Evolutionary conservation across 2,888 invertebrate species (phyloP).

Genomic region (Drosophila paucipuncta): DNA sequence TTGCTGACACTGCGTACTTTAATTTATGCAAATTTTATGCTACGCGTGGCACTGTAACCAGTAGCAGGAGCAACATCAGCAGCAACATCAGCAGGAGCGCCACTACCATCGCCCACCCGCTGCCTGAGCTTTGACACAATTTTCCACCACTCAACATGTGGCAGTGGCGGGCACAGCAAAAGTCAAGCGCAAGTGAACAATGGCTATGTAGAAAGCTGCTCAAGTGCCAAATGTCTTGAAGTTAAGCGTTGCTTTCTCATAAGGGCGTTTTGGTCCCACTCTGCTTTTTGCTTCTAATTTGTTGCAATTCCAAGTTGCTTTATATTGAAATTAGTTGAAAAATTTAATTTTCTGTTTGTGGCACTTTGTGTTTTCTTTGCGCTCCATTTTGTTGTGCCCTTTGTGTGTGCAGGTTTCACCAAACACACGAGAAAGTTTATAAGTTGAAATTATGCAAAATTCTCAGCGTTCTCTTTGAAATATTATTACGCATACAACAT

Average conservation of each 20-base stretch:
- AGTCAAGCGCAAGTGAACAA: constrained; percentile 64
- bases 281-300: constrained; percentile 51
- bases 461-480: constrained; percentile 53
- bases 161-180: constrained; percentile 47
- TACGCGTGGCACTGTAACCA: constrained; percentile 62
- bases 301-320: constrained; percentile 65
- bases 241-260: constrained; percentile 32
- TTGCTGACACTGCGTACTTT: constrained; percentile 56
- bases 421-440: constrained; percentile 54
- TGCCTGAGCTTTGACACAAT: constrained; percentile 71
- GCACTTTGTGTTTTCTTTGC: constrained; percentile 31
- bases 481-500: constrained; percentile 74
- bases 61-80: constrained; percentile 7
- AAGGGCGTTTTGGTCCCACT: not conserved
- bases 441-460: constrained; percentile 79
- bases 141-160: constrained; percentile 77
- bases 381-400: constrained; percentile 36
- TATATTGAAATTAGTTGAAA: constrained; percentile 71
- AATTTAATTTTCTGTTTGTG: constrained; percentile 68
- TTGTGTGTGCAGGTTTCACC: constrained; percentile 43
- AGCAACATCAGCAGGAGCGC: constrained; percentile 2
- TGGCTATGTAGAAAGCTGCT: constrained; percentile 59
- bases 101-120: constrained; percentile 36
- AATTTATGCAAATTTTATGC: constrained; percentile 77
- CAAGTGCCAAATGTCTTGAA: constrained; percentile 69